Evolutionary conservation across 2,113 vertebrate genomes (phyloP).

Genomic region (Brevimyrus niger): DNA sequence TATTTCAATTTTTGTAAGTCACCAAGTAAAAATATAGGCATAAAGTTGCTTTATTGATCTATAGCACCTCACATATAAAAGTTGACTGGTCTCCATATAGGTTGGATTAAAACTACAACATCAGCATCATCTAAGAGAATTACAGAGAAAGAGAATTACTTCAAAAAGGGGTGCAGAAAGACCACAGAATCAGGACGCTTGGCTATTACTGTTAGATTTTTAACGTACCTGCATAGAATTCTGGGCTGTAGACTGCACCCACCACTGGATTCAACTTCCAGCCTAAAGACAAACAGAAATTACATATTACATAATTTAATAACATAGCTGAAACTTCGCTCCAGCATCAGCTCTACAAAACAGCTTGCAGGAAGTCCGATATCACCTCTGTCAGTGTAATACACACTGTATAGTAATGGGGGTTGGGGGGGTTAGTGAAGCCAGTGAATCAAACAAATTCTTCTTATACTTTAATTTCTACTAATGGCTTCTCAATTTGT

Average conservation of each 20-base stretch:
- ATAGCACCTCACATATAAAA: background rate
- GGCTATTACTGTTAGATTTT: background rate
- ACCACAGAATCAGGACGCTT: background rate
- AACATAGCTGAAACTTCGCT: background rate
- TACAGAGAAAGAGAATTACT: too few relatives aligned
- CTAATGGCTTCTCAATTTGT: constrained; percentile 51
- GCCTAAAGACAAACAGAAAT: constrained; percentile 60
- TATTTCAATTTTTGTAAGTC: background rate
- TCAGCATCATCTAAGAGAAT: background rate
- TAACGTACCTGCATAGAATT: constrained; percentile 95
- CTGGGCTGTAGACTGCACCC: constrained; percentile 94
- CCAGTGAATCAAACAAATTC: constrained; percentile 39
- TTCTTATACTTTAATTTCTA: constrained; percentile 47
- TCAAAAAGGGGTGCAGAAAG: background rate
- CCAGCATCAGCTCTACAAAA: background rate
- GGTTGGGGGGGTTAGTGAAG: background rate
- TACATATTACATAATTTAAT: background rate
- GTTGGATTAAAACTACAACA: background rate
- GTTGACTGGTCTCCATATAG: background rate
- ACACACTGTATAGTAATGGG: background rate
- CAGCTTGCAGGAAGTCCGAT: background rate
- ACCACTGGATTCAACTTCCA: constrained; percentile 99
- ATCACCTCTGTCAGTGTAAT: background rate
- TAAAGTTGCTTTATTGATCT: background rate
- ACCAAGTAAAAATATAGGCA: background rate